phyloP scores from a whole-genome alignment of 1,140 invertebrate genomes.

The Diachasmimorpha longicaudata region DNA sequence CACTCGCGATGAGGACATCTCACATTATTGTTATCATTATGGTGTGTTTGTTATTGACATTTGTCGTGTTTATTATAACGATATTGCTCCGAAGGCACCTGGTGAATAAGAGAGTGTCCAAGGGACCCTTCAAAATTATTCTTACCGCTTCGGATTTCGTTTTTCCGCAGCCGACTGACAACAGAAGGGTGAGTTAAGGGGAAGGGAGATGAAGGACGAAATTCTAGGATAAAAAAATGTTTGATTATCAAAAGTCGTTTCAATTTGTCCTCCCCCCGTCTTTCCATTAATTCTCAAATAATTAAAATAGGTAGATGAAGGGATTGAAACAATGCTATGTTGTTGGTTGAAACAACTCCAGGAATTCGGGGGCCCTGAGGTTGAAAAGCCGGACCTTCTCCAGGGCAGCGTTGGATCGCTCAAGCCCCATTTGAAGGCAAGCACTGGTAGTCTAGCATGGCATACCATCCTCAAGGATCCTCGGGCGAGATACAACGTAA shows the following conservation, averaged over 20 bases:
- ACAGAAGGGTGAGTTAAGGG: slow-evolving; percentile 65
- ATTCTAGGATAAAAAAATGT: too few relatives aligned
- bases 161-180: slow-evolving; percentile 72
- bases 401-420: slow-evolving; percentile 77
- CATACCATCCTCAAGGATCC: slow-evolving; percentile 71
- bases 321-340: slow-evolving; percentile 81
- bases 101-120: slow-evolving; percentile 71
- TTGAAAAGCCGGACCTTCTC: slow-evolving; percentile 81
- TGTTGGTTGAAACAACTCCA: slow-evolving; percentile 82
- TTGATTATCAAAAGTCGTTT: too few relatives aligned
- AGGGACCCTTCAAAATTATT: slow-evolving; percentile 79
- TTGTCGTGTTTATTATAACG: slow-evolving; percentile 43
- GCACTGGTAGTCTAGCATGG: slow-evolving; percentile 68
- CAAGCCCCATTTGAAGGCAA: slow-evolving; percentile 63
- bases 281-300: background rate
- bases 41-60: slow-evolving; percentile 50
- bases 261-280: too few relatives aligned
- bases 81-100: slow-evolving; percentile 64
- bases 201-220: too few relatives aligned
- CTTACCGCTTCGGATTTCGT: slow-evolving; percentile 77
- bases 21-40: slow-evolving; percentile 55
- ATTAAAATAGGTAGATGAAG: slow-evolving; percentile 73
- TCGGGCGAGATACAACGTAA: slow-evolving; percentile 80
- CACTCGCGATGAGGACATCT: slow-evolving; percentile 47
- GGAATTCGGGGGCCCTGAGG: slow-evolving; percentile 78